Percentiles rank a stretch among this genome's conserved stretches.
Conservation (phyloP, 2,797 vertebrate species). For the Myioborus miniatus region DNA sequence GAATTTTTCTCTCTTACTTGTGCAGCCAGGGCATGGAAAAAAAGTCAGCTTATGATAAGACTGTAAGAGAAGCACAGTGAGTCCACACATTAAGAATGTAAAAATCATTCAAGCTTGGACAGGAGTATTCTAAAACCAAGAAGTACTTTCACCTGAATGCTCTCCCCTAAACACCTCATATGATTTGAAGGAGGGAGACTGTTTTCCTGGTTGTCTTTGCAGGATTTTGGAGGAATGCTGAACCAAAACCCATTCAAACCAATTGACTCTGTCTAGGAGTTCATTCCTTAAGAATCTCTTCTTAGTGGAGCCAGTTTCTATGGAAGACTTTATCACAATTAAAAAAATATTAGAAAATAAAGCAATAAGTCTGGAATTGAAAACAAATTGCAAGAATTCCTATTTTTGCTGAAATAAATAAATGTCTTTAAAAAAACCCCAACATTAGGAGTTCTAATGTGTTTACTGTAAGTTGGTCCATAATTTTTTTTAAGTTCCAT, state of each 20-base stretch:
- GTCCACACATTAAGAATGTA: neutral
- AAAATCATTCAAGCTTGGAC: neutral
- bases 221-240: neutral
- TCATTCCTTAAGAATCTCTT: neutral
- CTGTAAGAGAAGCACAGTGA: neutral
- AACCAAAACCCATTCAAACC: neutral
- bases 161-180: neutral
- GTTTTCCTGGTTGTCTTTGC: neutral
- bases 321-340: neutral
- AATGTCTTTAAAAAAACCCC: accelerated
- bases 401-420: neutral
- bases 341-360: neutral
- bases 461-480: neutral
- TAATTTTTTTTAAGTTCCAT: neutral
- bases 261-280: neutral
- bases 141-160: neutral
- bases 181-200: neutral
- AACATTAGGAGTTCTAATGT: neutral
- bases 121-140: neutral
- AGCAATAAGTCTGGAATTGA: neutral
- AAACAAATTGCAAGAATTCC: neutral
- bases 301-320: neutral
- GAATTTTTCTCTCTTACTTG: neutral
- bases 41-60: neutral
- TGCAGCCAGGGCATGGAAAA: neutral